These are phyloP conservation scores for Axinella damicornis DNA, from an alignment of 37 sponge, comb jelly and placozoan species.

Conservation along the genomic window DNA sequence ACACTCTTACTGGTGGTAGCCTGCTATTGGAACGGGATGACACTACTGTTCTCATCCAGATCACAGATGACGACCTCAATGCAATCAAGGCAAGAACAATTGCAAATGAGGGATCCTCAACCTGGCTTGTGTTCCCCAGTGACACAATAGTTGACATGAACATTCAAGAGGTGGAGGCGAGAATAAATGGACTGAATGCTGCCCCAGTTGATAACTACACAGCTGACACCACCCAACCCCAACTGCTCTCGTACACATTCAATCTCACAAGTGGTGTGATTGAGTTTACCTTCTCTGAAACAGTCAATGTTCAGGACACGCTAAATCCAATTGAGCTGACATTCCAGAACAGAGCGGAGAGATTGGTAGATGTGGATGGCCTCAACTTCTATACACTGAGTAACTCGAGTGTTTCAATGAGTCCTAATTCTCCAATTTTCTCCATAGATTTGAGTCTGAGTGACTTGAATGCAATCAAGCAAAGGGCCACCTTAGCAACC, in stretches of 20 bases:
- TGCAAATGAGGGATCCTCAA: constrained; percentile 52
- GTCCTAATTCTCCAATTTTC: constrained; percentile 58
- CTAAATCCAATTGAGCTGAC: constrained; percentile 42
- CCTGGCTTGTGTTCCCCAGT: constrained; percentile 80
- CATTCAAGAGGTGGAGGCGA: constrained; percentile 44
- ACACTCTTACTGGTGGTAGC: constrained; percentile 68
- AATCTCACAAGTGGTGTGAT: constrained; percentile 65
- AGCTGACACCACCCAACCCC: constrained; percentile 78
- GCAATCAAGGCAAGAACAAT: constrained; percentile 79
- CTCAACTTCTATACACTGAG: constrained; percentile 64
- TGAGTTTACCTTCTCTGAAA: constrained; percentile 75
- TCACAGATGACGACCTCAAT: constrained; percentile 77
- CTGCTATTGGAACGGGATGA: constrained; percentile 40
- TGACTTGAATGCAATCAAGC: constrained; percentile 89
- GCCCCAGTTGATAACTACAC: constrained; percentile 58
- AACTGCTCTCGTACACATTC: constrained; percentile 47
- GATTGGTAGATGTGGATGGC: neutral
- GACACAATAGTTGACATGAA: constrained; percentile 76
- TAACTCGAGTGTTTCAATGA: constrained; percentile 17
- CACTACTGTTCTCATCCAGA: constrained; percentile 42
- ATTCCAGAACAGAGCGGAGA: constrained; percentile 53
- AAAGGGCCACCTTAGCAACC: constrained; percentile 61
- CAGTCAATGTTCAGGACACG: constrained; percentile 69
- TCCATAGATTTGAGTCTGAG: constrained; percentile 41
- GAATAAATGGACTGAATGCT: constrained; percentile 70